Evolutionary conservation across 2,888 invertebrate species (phyloP).

Genomic region (Polymixis lichenea): DNA sequence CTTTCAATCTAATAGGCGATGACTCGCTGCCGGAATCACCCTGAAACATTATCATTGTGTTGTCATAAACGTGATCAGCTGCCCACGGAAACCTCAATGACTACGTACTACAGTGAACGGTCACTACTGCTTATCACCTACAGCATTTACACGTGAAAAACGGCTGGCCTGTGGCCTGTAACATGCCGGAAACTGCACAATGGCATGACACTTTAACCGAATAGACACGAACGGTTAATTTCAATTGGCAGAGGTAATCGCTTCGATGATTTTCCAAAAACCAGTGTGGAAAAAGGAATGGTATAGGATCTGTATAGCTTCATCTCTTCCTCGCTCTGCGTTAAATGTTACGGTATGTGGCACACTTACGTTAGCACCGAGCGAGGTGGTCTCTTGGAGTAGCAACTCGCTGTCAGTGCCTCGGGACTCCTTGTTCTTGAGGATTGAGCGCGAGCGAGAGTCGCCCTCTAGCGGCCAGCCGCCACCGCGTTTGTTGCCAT

Average conservation of each 20-base stretch:
- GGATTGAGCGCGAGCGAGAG: slow-evolving; percentile 87
- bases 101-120: background rate
- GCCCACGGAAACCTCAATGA: no score
- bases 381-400: slow-evolving; percentile 87
- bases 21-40: slow-evolving; percentile 93
- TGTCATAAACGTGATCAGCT: background rate
- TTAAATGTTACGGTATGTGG: background rate
- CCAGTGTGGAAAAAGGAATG: background rate
- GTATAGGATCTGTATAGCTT: background rate
- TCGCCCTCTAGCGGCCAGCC: slow-evolving; percentile 86
- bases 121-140: background rate
- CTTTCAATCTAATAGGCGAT: slow-evolving; percentile 90
- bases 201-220: background rate
- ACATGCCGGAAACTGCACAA: no score
- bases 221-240: background rate
- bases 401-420: slow-evolving; percentile 90
- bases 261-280: background rate
- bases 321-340: background rate
- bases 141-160: background rate
- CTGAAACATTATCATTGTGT: slow-evolving; percentile 76
- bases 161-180: background rate
- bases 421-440: slow-evolving; percentile 89
- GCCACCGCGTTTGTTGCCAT: slow-evolving; percentile 86
- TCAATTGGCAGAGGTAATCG: background rate
- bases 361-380: slow-evolving; percentile 85